Evolutionary conservation across 2,113 vertebrate species (phyloP).

Genomic region (Carollia perspicillata): DNA sequence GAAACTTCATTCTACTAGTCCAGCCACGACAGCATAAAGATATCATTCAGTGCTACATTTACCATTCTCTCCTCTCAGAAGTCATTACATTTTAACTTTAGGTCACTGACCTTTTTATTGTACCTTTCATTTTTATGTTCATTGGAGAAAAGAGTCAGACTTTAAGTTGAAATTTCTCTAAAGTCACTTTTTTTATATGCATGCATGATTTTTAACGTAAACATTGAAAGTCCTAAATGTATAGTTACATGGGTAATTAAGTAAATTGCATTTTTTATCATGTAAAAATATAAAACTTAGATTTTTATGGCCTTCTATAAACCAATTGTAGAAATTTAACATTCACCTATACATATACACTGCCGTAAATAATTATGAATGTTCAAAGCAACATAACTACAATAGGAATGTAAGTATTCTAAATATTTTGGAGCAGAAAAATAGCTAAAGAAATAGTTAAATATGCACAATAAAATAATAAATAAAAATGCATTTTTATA

Average conservation of each 20-base stretch:
- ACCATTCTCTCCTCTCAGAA: not conserved
- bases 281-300: not conserved
- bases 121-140: constrained; percentile 6
- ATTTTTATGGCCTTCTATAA: not conserved
- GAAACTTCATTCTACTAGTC: not conserved
- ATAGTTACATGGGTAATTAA: not conserved
- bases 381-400: not conserved
- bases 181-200: not conserved
- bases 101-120: not conserved
- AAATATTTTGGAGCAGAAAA: not conserved
- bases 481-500: not conserved
- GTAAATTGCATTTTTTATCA: not conserved
- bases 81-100: not conserved
- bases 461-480: not conserved
- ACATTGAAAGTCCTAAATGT: not conserved
- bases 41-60: not conserved
- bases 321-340: not conserved
- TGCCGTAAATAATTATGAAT: not conserved
- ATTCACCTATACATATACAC: not conserved
- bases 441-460: not conserved
- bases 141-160: not conserved
- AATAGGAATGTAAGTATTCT: not conserved
- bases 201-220: not conserved
- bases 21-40: not conserved
- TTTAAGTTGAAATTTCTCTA: not conserved